phyloP scores from a whole-genome alignment of 2,113 vertebrate genomes.

The Cebus imitator region DNA sequence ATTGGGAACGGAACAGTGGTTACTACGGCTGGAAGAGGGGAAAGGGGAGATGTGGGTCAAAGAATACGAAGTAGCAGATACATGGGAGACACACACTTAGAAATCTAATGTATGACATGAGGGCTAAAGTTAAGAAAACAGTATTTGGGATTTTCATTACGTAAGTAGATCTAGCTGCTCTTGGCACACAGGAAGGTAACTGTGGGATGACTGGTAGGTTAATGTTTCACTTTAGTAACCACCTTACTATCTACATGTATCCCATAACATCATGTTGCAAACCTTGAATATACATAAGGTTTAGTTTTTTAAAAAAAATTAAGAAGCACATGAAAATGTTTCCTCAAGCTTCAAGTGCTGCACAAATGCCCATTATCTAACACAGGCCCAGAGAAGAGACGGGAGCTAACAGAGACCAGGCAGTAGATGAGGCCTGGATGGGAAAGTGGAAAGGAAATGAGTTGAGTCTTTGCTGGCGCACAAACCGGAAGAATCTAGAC shows the following conservation, averaged over 20 bases:
- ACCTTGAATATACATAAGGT: background rate
- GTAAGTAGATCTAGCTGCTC: background rate
- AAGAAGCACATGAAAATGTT: background rate
- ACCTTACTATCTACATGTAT: background rate
- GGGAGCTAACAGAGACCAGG: background rate
- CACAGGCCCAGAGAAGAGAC: background rate
- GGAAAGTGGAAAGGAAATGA: constrained; percentile 59
- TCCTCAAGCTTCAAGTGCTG: background rate
- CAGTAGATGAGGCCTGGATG: background rate
- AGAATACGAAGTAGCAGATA: background rate
- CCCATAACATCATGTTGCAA: background rate
- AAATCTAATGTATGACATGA: background rate
- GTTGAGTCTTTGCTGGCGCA: background rate
- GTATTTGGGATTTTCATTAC: background rate
- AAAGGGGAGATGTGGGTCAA: background rate
- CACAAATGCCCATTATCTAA: background rate
- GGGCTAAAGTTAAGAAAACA: background rate
- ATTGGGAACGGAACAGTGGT: background rate
- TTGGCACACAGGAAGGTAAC: background rate
- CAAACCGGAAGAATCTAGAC: constrained; percentile 60
- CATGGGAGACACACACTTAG: background rate
- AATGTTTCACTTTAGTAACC: background rate
- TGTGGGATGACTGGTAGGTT: background rate
- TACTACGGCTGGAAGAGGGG: background rate
- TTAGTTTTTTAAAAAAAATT: background rate